A percentile compares a stretch with the other conserved stretches of the same genome.
Evolutionary conservation across 2,113 vertebrate species (phyloP).

Genomic region (Orycteropus afer): DNA sequence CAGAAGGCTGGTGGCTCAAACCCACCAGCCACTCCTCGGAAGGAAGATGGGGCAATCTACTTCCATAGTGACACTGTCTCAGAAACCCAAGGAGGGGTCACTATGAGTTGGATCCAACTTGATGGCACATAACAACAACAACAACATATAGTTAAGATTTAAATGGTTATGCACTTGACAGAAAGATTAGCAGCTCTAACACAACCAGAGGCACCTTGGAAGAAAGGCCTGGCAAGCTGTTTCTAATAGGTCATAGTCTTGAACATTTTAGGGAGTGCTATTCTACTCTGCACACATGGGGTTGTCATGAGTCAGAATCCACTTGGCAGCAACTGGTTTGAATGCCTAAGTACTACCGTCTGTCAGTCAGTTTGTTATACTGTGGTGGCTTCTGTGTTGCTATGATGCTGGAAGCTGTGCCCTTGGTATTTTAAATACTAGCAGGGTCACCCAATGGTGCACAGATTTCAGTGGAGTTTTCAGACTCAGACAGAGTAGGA

Average conservation of each 20-base stretch:
- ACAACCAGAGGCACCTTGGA: neutral
- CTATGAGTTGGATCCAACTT: too few relatives aligned
- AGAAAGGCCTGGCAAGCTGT: neutral
- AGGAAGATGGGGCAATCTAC: too few relatives aligned
- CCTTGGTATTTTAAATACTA: too few relatives aligned
- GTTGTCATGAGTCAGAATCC: neutral
- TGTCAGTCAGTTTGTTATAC: neutral
- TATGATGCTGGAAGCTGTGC: neutral
- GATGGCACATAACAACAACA: too few relatives aligned
- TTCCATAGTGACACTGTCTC: too few relatives aligned
- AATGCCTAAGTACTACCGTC: neutral
- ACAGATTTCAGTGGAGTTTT: neutral
- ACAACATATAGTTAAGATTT: too few relatives aligned
- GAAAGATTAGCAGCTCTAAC: neutral
- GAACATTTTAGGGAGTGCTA: neutral
- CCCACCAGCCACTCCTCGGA: too few relatives aligned
- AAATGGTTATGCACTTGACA: neutral
- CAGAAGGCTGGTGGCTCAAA: too few relatives aligned
- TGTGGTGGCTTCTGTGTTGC: neutral
- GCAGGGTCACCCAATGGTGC: too few relatives aligned
- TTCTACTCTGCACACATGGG: neutral
- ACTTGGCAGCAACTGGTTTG: neutral
- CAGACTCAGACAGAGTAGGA: neutral
- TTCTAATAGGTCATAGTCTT: neutral
- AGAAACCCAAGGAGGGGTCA: too few relatives aligned